Base-by-base conservation (phyloP, 2,797 vertebrate species). In the Myotis pilosus region DNA sequence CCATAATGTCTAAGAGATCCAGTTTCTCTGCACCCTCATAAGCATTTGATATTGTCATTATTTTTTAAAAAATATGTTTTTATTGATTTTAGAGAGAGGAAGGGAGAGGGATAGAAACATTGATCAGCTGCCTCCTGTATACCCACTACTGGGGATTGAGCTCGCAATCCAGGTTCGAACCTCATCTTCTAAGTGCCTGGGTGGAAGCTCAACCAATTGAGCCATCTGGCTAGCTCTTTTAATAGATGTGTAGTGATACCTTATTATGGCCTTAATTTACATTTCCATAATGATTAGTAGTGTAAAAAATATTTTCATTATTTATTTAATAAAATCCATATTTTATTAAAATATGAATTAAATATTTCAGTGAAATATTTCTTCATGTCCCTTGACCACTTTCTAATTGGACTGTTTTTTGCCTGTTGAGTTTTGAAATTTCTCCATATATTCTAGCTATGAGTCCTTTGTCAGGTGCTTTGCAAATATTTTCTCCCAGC, bases 261-360 rank as follows among this genome's bases (percentile, higher is more conserved):
- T 68, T 38, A 75, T 85, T 23, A 74, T 92, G 53, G 19, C 83
- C 51, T 66, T 90, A 74, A 75, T 88, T 91, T 95, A 33, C 36
- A 81, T 81, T 95, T 96, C 16, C 16, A 2, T 92, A 95, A 74
- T 87, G 76, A 49, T 68, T 83, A 69, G 25, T 84, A 94, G n/a
- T 92, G 76, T 89, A 81, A 62, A 92, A 93, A 91, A 69, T 88
- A 60, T 80, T 89, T 90, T 87, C 25, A 68, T 95, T 89, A 68
- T 33, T 57, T 80, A 74, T 81, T 76, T 87, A 53, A 8, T 28
- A 44, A 44, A 44, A 89, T 83, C 20, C 8, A 23, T 57, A 69
- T 64, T 60, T 81, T 78, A 20, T 30, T 87, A 38, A 92, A 94
- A 80, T 82, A 60, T 25, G 49, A 78, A 79, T 79, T 51, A 89